A percentile compares a stretch with the other conserved stretches of the same genome.
Conservation (phyloP, 2,888 invertebrate genomes). For the Exephanes ischioxanthus region DNA sequence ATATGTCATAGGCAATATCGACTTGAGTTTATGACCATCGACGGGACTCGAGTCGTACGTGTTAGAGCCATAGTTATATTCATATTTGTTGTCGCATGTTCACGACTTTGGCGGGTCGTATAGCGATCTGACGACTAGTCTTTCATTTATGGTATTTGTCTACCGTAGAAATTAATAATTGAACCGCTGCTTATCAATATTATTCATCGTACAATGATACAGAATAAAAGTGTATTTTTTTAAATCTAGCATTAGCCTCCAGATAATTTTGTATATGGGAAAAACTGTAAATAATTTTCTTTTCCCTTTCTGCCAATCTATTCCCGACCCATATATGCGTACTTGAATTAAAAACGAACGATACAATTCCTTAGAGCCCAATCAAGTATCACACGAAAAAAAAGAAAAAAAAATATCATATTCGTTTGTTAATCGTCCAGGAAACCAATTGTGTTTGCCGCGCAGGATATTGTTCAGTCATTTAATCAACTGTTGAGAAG, state of each 20-base stretch:
- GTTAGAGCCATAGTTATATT: constrained; percentile 38
- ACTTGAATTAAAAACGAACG: background rate
- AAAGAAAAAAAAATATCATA: background rate
- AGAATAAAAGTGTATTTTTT: background rate
- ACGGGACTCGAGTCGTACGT: constrained; percentile 35
- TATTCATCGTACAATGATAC: background rate
- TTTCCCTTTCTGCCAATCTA: background rate
- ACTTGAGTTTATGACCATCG: constrained; percentile 54
- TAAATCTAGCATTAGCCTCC: too few species aligned
- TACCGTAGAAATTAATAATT: background rate
- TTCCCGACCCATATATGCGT: background rate
- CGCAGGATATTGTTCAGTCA: constrained; percentile 61
- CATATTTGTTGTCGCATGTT: constrained; percentile 57
- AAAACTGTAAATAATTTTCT: background rate
- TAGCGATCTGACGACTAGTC: constrained; percentile 20
- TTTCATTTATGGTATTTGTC: constrained; percentile 37
- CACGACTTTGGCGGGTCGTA: constrained; percentile 38
- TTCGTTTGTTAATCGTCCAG: constrained; percentile 64
- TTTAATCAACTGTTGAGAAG: constrained; percentile 45
- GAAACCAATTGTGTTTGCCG: constrained; percentile 61
- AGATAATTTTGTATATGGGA: background rate
- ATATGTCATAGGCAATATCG: constrained; percentile 64
- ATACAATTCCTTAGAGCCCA: background rate
- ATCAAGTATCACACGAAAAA: constrained; percentile 28
- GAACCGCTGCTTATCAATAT: background rate